phyloP scores from a whole-genome alignment of 1,140 invertebrate species.

The Epicauta chinensis region DNA sequence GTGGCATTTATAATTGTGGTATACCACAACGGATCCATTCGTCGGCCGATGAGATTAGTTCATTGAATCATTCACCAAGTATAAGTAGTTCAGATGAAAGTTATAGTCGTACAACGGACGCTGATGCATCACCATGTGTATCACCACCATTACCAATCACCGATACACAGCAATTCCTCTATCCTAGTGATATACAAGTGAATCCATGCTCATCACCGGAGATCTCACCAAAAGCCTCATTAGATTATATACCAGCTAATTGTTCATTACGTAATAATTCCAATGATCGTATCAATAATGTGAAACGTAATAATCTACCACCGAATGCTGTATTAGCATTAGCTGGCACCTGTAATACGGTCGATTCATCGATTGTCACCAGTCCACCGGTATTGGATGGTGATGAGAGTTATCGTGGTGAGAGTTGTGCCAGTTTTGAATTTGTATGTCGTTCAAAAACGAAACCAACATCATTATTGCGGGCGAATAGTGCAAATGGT shows the following conservation, averaged over 20 bases:
- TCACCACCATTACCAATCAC: conserved; percentile 49
- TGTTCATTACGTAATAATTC: conserved; percentile 39
- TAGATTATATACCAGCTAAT: conserved; percentile 45
- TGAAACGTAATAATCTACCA: conserved; percentile 42
- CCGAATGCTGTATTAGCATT: conserved; percentile 43
- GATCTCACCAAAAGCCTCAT: conserved; percentile 43
- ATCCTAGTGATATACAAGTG: conserved; percentile 55
- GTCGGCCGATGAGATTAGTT: conserved; percentile 73
- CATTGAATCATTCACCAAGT: conserved; percentile 68
- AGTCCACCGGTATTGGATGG: conserved; percentile 41
- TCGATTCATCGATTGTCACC: conserved; percentile 42
- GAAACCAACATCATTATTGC: conserved; percentile 30
- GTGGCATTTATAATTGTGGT: conserved; percentile 40
- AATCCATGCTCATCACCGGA: conserved; percentile 47
- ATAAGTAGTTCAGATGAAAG: conserved; percentile 76
- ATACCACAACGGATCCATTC: conserved; percentile 55
- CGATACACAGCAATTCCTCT: conserved; percentile 51
- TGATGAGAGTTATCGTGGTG: conserved; percentile 46
- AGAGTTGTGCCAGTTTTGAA: conserved; percentile 59
- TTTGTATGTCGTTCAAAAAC: conserved; percentile 43
- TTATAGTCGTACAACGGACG: conserved; percentile 67
- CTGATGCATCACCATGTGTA: conserved; percentile 55
- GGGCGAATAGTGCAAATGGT: conserved; percentile 33
- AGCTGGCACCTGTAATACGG: conserved; percentile 38
- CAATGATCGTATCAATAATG: conserved; percentile 27